A percentile compares a stretch with the other conserved stretches of the same genome.
These are phyloP conservation scores for Cyaniris semiargus DNA, from an alignment of 2,888 invertebrate genomes.

Conservation along the genomic window DNA sequence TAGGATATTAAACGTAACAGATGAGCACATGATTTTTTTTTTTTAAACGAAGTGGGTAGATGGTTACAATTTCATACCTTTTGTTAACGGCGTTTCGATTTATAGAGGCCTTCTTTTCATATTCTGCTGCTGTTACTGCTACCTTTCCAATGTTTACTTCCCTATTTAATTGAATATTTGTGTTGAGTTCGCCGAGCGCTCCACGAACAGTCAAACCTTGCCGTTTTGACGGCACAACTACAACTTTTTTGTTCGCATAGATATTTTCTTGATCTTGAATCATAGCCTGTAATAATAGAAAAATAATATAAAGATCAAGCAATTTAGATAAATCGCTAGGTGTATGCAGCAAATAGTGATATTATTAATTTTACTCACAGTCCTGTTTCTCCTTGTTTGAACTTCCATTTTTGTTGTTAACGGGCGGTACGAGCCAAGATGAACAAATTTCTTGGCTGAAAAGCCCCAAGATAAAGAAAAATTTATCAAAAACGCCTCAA, in stretches of 20 bases:
- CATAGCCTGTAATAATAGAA: conserved; percentile 49
- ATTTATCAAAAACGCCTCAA: background rate
- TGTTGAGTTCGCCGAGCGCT: conserved; percentile 68
- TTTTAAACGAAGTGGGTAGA: conserved; percentile 3
- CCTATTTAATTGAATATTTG: conserved; percentile 63
- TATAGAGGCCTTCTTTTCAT: conserved; percentile 62
- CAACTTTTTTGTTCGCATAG: conserved; percentile 57
- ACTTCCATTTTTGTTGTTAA: conserved; percentile 55
- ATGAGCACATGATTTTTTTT: background rate
- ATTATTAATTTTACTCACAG: conserved; percentile 50
- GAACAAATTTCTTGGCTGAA: background rate
- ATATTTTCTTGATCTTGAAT: conserved; percentile 70
- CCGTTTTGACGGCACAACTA: conserved; percentile 54
- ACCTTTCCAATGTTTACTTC: conserved; percentile 60
- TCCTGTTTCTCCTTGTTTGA: conserved; percentile 58
- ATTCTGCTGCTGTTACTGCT: conserved; percentile 59
- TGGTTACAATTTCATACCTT: conserved; percentile 50
- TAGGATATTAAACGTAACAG: background rate
- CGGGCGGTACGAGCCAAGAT: background rate
- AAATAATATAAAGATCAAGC: conserved; percentile 10
- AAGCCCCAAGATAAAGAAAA: background rate
- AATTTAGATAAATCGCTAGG: background rate
- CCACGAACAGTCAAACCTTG: conserved; percentile 62
- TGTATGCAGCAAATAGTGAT: background rate
- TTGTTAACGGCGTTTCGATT: conserved; percentile 47